Evolutionary conservation across 1,140 invertebrate genomes (phyloP).

Genomic region (Eumeta japonica): DNA sequence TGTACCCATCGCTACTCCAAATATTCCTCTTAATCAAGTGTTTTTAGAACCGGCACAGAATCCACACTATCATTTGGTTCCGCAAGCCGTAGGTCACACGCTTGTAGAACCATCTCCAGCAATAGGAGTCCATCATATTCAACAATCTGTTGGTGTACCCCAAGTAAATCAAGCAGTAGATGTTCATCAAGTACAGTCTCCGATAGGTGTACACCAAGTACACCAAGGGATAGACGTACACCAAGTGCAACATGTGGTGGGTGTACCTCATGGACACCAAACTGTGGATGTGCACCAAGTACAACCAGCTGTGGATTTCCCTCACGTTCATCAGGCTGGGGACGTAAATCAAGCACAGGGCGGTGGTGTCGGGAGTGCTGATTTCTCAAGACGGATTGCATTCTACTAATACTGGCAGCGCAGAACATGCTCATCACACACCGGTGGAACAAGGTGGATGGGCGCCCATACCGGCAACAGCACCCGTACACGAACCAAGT

Average conservation of each 20-base stretch:
- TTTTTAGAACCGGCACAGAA: conserved; percentile 21
- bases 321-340: no score
- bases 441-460: conserved; percentile 10
- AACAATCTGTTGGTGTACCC: no score
- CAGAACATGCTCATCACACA: conserved; percentile 1
- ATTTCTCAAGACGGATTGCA: no score
- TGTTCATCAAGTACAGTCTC: no score
- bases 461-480: conserved; percentile 12
- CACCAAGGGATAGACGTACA: no score
- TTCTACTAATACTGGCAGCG: conserved; percentile 20
- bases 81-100: conserved; percentile 21
- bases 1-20: conserved; percentile 17
- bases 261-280: background rate
- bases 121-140: no score
- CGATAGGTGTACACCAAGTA: no score
- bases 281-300: background rate
- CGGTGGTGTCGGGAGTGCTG: conserved; percentile 16
- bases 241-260: background rate
- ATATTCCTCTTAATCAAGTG: conserved; percentile 18
- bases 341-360: background rate
- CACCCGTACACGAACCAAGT: conserved; percentile 21
- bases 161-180: no score
- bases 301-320: no score
- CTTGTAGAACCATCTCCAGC: conserved; percentile 21
- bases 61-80: conserved; percentile 29